Base-by-base conservation (phyloP, 1,140 invertebrate species). In the Drosophila mauritiana region DNA sequence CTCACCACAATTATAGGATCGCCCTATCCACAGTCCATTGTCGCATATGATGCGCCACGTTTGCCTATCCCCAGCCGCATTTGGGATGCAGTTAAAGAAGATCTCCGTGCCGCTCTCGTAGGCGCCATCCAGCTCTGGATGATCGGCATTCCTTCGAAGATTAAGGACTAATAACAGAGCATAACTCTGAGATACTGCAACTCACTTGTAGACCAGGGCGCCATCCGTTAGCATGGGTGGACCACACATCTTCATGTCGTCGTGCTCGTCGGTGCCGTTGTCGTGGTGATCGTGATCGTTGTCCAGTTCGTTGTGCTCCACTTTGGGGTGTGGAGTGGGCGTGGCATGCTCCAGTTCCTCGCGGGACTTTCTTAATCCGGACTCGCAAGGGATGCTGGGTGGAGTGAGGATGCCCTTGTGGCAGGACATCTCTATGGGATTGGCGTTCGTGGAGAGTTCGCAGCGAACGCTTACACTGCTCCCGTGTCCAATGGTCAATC, bases 1-100 rank as follows among this genome's bases (percentile, higher is more conserved):
- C 92, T 89, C 90, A 96, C 95, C 95, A 88, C 96, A 97, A 83
- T 94, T 95, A 39, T 96, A 94, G 43, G 96, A 95, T 73, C 95
- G 93, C 17, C 96, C 96, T 52, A 96, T 94, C 97, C 97, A 97
- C 62, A 94, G 94, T 1, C 97, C 97, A 80, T 97, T 95, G 86
- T 97, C 96, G 81, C 97, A 97, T 20, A 96, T 94, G 54, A 97
- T 96, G 67, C 96, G 95, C 96, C 96, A 97, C 0, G 96, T 96
- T 3, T 95, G 96, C 78, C 95, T 95, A 91, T 96, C 96, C 0
- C 95, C 96, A 92, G 96, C 95, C 6, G 96, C 95, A 62, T 95
- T 95, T 1, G 95, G 95, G 37, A 97, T 96, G 85, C 97, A 97
- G 73, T 96, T 95, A 90, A 97, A 97, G 1, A 95, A 96, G 13